Conservation (phyloP, 2,797 vertebrate species). For the Mormyrops boulengeri region DNA sequence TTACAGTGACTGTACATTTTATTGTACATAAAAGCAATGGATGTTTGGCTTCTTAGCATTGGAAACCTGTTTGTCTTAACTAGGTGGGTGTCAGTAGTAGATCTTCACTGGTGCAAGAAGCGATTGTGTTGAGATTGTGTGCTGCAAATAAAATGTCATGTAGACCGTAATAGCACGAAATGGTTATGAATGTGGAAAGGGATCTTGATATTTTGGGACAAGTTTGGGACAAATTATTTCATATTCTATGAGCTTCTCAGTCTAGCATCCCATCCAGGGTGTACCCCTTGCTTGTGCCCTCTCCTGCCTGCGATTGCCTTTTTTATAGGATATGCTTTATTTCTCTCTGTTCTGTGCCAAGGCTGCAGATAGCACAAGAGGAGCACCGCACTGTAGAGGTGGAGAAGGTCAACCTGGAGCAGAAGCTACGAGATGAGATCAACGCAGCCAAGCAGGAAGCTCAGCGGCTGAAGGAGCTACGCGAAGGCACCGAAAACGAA, state of each 20-base stretch:
- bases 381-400: constrained; percentile 93
- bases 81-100: neutral
- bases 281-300: neutral
- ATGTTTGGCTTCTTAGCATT: neutral
- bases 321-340: neutral
- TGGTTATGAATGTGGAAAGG: neutral
- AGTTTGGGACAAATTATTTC: neutral
- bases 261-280: neutral
- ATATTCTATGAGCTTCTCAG: neutral
- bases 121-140: neutral
- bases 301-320: neutral
- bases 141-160: neutral
- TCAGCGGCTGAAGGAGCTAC: constrained; percentile 79
- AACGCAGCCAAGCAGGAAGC: constrained; percentile 93
- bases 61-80: neutral
- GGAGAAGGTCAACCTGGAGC: constrained; percentile 94
- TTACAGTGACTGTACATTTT: neutral
- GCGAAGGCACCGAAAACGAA: constrained; percentile 91
- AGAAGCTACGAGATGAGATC: constrained; percentile 95
- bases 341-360: neutral
- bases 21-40: neutral
- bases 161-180: neutral
- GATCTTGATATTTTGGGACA: neutral
- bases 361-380: constrained; percentile 94
- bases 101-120: neutral